phyloP scores from a whole-genome alignment of 2,797 vertebrate genomes.

The Coregonus ussuriensis region DNA sequence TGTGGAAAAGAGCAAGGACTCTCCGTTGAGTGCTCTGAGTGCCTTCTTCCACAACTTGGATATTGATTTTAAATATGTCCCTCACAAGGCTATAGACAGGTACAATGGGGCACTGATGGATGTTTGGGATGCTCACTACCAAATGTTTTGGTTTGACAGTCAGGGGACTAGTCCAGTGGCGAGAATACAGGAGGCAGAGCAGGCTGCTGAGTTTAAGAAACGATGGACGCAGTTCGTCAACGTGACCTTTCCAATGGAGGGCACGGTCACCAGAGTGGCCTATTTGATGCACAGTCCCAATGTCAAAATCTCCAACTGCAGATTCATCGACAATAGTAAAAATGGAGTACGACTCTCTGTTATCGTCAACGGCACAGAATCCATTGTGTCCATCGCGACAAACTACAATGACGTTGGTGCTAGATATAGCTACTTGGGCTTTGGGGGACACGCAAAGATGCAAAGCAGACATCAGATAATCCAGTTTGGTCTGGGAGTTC shows the following conservation, averaged over 20 bases:
- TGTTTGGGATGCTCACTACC: constrained; percentile 98
- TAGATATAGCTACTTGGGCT: constrained; percentile 86
- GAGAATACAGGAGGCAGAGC: constrained; percentile 94
- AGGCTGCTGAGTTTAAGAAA: constrained; percentile 97
- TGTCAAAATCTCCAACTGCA: constrained; percentile 87
- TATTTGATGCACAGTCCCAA: constrained; percentile 93
- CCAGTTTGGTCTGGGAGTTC: constrained; percentile 85
- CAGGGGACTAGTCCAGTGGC: constrained; percentile 87
- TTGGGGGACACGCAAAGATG: constrained; percentile 91
- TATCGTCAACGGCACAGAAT: constrained; percentile 87
- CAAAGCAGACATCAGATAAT: constrained; percentile 81
- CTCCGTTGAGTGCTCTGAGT: constrained; percentile 85
- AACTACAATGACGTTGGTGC: constrained; percentile 87
- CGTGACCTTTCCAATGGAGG: constrained; percentile 87
- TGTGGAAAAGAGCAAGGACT: constrained; percentile 83
- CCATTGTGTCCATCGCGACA: constrained; percentile 86
- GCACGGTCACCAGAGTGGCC: constrained; percentile 80
- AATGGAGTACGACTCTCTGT: constrained; percentile 87
- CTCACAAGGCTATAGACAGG: constrained; percentile 83
- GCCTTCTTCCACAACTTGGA: constrained; percentile 99
- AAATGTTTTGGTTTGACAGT: constrained; percentile 97
- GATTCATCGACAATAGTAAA: constrained; percentile 82
- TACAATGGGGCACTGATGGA: constrained; percentile 97
- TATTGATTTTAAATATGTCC: constrained; percentile 96
- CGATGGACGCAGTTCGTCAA: constrained; percentile 98